Evolutionary conservation across 2,113 vertebrate genomes (phyloP).

Genomic region (Camelus dromedarius): DNA sequence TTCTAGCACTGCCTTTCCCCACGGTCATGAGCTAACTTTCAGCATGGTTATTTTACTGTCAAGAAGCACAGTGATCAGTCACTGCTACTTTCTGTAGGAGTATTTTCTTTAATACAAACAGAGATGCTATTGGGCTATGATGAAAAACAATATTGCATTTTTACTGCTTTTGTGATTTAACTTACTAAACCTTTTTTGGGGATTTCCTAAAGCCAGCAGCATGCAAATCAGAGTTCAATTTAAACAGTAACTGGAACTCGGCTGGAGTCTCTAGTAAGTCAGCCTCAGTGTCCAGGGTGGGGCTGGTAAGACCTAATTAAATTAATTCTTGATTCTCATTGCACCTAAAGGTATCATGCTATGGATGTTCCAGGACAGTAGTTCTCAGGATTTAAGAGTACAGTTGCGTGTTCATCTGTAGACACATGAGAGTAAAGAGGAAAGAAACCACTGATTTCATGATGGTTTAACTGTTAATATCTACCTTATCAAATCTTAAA

Average conservation of each 20-base stretch:
- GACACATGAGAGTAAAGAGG: neutral
- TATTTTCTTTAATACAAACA: slow-evolving; percentile 30
- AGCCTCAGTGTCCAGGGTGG: neutral
- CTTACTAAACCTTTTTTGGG: neutral
- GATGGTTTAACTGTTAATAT: neutral
- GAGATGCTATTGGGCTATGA: neutral
- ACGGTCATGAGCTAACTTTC: neutral
- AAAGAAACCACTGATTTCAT: neutral
- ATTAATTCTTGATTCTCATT: neutral
- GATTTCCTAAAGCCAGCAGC: slow-evolving; percentile 1
- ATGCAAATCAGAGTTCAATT: neutral
- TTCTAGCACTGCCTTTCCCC: neutral
- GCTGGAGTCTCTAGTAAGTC: neutral
- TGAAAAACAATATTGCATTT: neutral
- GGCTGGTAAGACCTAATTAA: neutral
- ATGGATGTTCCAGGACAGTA: neutral
- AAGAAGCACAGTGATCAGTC: neutral
- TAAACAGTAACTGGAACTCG: neutral
- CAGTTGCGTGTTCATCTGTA: neutral
- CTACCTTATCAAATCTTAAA: slow-evolving; percentile 19
- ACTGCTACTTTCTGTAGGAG: neutral
- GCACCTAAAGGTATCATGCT: neutral
- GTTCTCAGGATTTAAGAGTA: neutral
- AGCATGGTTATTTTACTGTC: neutral
- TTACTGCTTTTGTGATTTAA: neutral